A percentile compares a stretch with the other conserved stretches of the same genome.
Evolutionary conservation across 2,888 invertebrate species (phyloP).

Genomic region (Caenorhabditis sp.): DNA sequence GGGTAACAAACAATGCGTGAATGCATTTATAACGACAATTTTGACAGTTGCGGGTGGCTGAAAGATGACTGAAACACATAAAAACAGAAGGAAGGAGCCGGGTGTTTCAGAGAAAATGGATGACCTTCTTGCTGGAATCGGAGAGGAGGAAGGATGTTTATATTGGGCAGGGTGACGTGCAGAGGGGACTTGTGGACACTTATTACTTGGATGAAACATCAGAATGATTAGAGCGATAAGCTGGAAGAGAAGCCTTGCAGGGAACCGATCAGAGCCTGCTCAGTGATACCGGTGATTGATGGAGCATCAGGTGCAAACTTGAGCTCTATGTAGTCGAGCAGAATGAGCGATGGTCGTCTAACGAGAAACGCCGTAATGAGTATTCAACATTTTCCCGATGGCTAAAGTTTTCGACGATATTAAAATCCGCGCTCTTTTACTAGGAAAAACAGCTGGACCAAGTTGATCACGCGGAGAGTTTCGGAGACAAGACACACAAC

Average conservation of each 20-base stretch:
- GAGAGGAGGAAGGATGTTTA: no score
- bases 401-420: not conserved
- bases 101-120: constrained; percentile 22
- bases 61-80: constrained; percentile 8
- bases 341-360: no score
- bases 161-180: constrained; percentile 10
- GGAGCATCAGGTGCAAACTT: no score
- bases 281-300: not conserved
- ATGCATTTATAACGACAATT: constrained; percentile 54
- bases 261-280: constrained; percentile 15
- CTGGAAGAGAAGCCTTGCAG: constrained; percentile 24
- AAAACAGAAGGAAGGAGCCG: constrained; percentile 1
- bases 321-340: no score
- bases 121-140: constrained; percentile 12
- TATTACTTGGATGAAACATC: constrained; percentile 39
- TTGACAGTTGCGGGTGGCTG: constrained; percentile 29
- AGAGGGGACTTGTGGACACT: constrained; percentile 1
- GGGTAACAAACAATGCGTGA: constrained; percentile 44
- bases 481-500: not conserved
- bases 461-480: constrained; percentile 28
- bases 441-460: constrained; percentile 24
- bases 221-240: constrained; percentile 24
- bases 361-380: no score
- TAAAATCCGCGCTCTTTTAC: not conserved
- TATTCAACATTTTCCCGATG: not conserved